A percentile compares a stretch with the other conserved stretches of the same genome.
These are phyloP conservation scores for Hiodon alosoides DNA, from an alignment of 2,113 vertebrate genomes.

Conservation along the genomic window DNA sequence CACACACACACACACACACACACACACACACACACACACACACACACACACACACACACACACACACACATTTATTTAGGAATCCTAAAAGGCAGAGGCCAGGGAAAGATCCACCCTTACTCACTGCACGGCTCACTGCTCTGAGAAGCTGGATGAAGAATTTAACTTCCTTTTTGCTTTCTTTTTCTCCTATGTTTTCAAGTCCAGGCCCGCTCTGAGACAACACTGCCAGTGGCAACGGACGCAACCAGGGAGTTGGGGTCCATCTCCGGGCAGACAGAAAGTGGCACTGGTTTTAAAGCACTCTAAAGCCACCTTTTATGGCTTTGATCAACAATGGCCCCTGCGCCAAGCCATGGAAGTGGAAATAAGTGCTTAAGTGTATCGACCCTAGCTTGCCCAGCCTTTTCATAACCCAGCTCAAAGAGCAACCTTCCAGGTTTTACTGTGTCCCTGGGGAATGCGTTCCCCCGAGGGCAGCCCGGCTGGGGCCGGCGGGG, in stretches of 20 bases:
- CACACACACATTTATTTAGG: neutral
- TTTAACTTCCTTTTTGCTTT: neutral
- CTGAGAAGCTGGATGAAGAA: constrained; percentile 3
- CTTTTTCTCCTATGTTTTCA: constrained; percentile 1
- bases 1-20: too few species aligned
- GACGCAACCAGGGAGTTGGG: neutral
- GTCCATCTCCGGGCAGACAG: neutral
- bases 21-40: too few species aligned
- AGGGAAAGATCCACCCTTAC: neutral
- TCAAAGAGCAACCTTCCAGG: constrained; percentile 6
- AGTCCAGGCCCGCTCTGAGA: neutral
- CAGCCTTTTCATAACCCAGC: constrained; percentile 10
- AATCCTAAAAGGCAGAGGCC: neutral
- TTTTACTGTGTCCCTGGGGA: constrained; percentile 4
- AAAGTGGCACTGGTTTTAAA: constrained; percentile 15
- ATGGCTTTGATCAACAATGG: constrained; percentile 13
- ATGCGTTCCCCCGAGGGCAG: neutral
- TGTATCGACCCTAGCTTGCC: neutral
- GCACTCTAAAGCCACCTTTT: constrained; percentile 8
- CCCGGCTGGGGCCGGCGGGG: too few species aligned
- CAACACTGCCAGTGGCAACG: constrained; percentile 8
- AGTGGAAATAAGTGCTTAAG: constrained; percentile 19
- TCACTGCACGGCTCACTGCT: neutral
- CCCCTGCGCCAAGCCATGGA: neutral
- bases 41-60: too few species aligned